phyloP scores from a whole-genome alignment of 2,888 invertebrate genomes.

The Ormyrus nitidulus region DNA sequence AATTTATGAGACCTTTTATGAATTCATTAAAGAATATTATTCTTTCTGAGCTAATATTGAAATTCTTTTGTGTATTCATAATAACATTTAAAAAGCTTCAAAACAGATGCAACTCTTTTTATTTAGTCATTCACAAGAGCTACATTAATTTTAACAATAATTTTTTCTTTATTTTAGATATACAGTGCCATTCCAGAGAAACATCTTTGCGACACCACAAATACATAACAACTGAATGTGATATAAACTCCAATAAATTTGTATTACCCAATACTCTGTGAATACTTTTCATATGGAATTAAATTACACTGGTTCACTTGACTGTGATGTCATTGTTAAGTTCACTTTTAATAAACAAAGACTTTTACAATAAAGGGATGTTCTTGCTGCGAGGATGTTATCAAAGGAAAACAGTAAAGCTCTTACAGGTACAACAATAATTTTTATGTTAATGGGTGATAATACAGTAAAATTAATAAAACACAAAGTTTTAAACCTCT shows the following conservation, averaged over 20 bases:
- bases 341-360: slow-evolving; percentile 35
- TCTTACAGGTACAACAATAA: slow-evolving; percentile 41
- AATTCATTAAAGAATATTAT: slow-evolving; percentile 20
- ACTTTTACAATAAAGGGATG: slow-evolving; percentile 18
- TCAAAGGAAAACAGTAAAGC: slow-evolving; percentile 44
- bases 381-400: slow-evolving; percentile 50
- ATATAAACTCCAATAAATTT: slow-evolving; percentile 52
- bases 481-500: background rate
- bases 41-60: slow-evolving; percentile 13
- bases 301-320: slow-evolving; percentile 22
- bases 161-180: slow-evolving; percentile 63
- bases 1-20: slow-evolving; percentile 37
- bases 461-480: background rate
- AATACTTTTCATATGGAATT: slow-evolving; percentile 35
- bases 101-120: slow-evolving; percentile 20
- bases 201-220: slow-evolving; percentile 68
- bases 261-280: slow-evolving; percentile 38
- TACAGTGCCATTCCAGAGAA: slow-evolving; percentile 69
- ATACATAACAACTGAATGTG: slow-evolving; percentile 38
- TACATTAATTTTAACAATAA: slow-evolving; percentile 10
- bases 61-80: slow-evolving; percentile 19
- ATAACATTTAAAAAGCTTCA: slow-evolving; percentile 13
- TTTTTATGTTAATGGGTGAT: slow-evolving; percentile 4
- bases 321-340: slow-evolving; percentile 53
- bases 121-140: background rate